These are phyloP conservation scores for Bombus vancouverensis DNA, from an alignment of 1,140 invertebrate genomes.

Conservation along the genomic window DNA sequence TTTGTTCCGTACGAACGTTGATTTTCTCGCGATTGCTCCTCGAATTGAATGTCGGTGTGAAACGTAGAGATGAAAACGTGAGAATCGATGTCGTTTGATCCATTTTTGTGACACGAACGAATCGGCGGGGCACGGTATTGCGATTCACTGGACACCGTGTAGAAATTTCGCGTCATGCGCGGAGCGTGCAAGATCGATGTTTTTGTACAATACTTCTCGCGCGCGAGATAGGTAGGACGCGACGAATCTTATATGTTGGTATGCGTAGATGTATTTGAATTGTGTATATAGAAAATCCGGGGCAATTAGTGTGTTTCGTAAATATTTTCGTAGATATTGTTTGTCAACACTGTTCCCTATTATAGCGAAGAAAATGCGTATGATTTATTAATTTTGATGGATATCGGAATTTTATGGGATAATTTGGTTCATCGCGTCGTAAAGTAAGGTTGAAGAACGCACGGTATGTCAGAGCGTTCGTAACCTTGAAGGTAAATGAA, in stretches of 20 bases:
- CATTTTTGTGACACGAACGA: conserved; percentile 4
- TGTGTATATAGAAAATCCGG: neutral
- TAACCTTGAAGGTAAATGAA: conserved; percentile 40
- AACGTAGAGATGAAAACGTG: neutral
- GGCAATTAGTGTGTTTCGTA: neutral
- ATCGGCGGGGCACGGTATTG: neutral
- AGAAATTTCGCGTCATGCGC: conserved; percentile 10
- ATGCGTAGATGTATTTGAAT: neutral
- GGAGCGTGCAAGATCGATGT: neutral
- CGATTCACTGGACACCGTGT: neutral
- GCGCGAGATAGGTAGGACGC: neutral
- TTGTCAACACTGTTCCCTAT: neutral
- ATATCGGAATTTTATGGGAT: neutral
- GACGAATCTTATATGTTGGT: no score
- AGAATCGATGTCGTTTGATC: neutral
- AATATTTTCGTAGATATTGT: neutral
- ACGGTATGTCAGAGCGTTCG: neutral
- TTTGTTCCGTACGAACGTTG: conserved; percentile 45
- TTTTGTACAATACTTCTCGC: neutral
- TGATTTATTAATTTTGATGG: neutral
- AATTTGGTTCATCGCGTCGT: neutral
- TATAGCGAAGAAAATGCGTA: neutral
- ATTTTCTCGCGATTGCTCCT: conserved; percentile 40
- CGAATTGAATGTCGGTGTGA: neutral
- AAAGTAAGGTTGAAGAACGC: neutral